Conservation (phyloP, 2,797 vertebrate species). For the Sebastes iracundus region DNA sequence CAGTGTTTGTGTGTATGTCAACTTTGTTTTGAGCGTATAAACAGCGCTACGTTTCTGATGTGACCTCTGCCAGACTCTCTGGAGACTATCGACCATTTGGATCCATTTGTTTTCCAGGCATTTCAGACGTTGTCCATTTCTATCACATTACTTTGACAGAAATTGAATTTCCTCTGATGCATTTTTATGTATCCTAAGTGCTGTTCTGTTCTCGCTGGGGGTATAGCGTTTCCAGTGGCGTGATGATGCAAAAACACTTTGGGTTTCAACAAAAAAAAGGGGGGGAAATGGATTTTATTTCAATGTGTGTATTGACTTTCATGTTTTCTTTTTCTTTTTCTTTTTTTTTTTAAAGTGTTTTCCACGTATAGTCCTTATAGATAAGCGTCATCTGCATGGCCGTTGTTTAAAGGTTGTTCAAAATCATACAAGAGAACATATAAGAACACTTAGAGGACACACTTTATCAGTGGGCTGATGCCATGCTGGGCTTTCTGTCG, state of each 20-base stretch:
- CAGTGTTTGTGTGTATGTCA: constrained; percentile 35
- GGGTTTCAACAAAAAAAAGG: constrained; percentile 52
- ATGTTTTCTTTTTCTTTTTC: constrained; percentile 11
- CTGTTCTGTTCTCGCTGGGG: constrained; percentile 68
- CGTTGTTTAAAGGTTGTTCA: constrained; percentile 9
- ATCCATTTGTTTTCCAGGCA: constrained; percentile 79
- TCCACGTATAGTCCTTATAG: constrained; percentile 20
- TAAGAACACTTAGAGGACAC: constrained; percentile 47
- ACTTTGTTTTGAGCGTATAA: constrained; percentile 63
- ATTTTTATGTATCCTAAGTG: constrained; percentile 82
- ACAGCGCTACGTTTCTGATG: constrained; percentile 37
- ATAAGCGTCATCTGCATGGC: not conserved
- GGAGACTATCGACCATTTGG: constrained; percentile 75
- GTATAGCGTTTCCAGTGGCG: constrained; percentile 74
- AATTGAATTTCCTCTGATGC: constrained; percentile 84
- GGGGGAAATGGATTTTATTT: constrained; percentile 64
- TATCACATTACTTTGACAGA: constrained; percentile 84
- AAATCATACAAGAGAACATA: constrained; percentile 20
- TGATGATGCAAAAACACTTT: constrained; percentile 72
- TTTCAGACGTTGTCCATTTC: constrained; percentile 81
- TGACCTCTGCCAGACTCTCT: constrained; percentile 75
- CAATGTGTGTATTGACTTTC: constrained; percentile 57
- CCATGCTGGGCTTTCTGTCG: constrained; percentile 49
- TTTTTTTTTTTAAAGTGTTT: constrained; percentile 6
- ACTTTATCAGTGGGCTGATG: constrained; percentile 23